phyloP scores from a whole-genome alignment of 2,888 invertebrate genomes.

The Drosophila glabriapex region DNA sequence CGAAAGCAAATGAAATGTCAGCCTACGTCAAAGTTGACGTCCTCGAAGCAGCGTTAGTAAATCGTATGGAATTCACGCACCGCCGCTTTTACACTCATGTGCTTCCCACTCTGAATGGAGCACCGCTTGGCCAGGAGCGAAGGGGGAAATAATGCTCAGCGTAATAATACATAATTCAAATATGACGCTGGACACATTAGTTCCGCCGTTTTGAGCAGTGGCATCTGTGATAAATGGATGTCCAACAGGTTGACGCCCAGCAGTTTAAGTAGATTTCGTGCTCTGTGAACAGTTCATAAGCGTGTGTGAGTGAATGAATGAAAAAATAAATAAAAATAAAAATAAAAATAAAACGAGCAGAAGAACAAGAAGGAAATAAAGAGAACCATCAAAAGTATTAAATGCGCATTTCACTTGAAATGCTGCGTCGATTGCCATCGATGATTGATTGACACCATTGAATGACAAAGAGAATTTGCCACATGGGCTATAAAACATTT shows the following conservation, averaged over 20 bases:
- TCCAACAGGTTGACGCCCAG: constrained; percentile 64
- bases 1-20: constrained; percentile 51
- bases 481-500: constrained; percentile 70
- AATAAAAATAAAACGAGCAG: not conserved
- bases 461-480: constrained; percentile 43
- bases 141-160: constrained; percentile 42
- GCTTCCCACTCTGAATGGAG: not conserved
- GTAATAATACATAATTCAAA: constrained; percentile 73
- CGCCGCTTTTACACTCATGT: constrained; percentile 37
- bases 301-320: constrained; percentile 30
- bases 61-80: constrained; percentile 62
- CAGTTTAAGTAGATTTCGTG: constrained; percentile 47
- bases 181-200: constrained; percentile 70
- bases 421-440: constrained; percentile 32
- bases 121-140: not conserved
- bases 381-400: constrained; percentile 40
- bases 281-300: constrained; percentile 55
- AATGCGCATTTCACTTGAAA: constrained; percentile 48
- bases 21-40: constrained; percentile 49
- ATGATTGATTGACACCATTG: constrained; percentile 57
- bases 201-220: constrained; percentile 69
- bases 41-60: constrained; percentile 34
- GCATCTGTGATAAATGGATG: constrained; percentile 60
- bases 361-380: not conserved
- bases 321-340: constrained; percentile 25